Evolutionary conservation across 2,797 vertebrate species (phyloP), one percentile per base, ranked within the genome.

Genomic region (Orientallactaga sibirica): DNA sequence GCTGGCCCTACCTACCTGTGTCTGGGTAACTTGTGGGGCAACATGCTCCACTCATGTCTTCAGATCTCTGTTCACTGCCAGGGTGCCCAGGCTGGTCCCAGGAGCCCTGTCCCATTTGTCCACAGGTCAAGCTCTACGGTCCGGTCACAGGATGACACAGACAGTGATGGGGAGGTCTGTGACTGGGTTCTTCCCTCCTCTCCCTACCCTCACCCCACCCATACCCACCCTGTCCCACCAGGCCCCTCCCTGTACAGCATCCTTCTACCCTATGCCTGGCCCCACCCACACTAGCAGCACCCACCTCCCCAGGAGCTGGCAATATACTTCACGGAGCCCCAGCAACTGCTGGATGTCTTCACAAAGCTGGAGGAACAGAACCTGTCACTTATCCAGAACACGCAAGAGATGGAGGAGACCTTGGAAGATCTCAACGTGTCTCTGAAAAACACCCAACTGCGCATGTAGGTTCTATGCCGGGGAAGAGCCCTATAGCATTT

Each of bases 251-350:
- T 16, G 27, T 75, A 41, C 62, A 29, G 9, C 55, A 19, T 29
- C 48, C 27, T 11, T 20, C 27, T 7, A 16, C 48, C 20, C 20
- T 24, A 9, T 19, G 10, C 55, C 89, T 1, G 0, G 11, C 61
- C 70, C 37, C 12, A 1, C 74, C 41, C 12, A 24, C n/a, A 5
- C 22, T 2, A 41, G 33, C 3, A 15, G 9, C 5, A 61, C 33
- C 22, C 22, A 52, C 55, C 62, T 64, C 58, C 85, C 71, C 83
- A 99, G 94, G 98, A 99, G 15, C 98, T 98, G 0, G 97, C 98
- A 93, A 91, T 99, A 27, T 99, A 99, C 98, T 99, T 99, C 96
- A 99, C 98, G 1, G 98, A 99, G 37, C 99, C 99, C 0, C 98
- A 99, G 79, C 99, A 99, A 97, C 97, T 99, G 16, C 97, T 99